Evolutionary conservation across 2,113 vertebrate genomes (phyloP).

Genomic region (Sula dactylatra): DNA sequence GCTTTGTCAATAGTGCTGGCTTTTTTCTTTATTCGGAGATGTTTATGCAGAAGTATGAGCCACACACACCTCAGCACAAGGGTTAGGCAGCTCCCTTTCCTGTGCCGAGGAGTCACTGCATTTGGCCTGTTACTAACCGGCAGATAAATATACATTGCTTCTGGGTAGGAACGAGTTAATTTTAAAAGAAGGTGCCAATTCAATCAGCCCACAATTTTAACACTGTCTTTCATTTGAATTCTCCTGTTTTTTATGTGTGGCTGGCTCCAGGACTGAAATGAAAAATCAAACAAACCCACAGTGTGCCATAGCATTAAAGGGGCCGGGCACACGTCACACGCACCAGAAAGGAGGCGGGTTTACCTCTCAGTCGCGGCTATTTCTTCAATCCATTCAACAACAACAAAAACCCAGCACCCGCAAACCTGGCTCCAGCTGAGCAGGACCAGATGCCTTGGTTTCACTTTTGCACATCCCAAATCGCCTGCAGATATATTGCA

Average conservation of each 20-base stretch:
- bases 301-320: fast-evolving
- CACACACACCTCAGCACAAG: not conserved
- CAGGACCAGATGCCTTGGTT: not conserved
- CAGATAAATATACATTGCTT: not conserved
- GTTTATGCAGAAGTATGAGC: not conserved
- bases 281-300: not conserved
- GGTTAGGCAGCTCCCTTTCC: not conserved
- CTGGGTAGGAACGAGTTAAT: not conserved
- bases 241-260: not conserved
- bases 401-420: not conserved
- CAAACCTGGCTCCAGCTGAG: not conserved
- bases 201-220: not conserved
- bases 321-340: not conserved
- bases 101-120: not conserved
- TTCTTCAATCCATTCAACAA: not conserved
- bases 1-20: not conserved
- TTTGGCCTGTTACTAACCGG: fast-evolving
- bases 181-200: not conserved
- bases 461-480: not conserved
- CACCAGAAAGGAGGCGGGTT: not conserved
- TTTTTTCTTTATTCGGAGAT: not conserved
- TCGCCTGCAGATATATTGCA: not conserved
- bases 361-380: not conserved
- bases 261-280: not conserved
- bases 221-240: not conserved